These are phyloP conservation scores for Ferdinandea cuprea DNA, from an alignment of 2,888 invertebrate genomes.

Conservation along the genomic window DNA sequence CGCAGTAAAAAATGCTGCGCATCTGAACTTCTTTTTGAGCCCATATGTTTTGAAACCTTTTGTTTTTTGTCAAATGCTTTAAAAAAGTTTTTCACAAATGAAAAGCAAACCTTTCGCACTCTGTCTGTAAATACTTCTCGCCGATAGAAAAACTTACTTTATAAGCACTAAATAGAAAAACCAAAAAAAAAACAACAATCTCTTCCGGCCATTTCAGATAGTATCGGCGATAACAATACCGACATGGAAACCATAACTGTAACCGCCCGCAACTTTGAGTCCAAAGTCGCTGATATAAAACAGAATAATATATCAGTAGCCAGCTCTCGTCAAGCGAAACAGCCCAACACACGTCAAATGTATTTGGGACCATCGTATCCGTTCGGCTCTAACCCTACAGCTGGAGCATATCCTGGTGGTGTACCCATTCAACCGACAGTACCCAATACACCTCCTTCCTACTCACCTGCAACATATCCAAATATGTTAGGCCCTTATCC, in stretches of 20 bases:
- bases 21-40: too few relatives aligned
- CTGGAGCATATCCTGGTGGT: neutral
- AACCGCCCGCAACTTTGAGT: neutral
- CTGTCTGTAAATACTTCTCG: too few relatives aligned
- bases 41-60: too few relatives aligned
- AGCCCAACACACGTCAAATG: slow-evolving; percentile 21
- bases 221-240: slow-evolving; percentile 31
- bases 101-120: too few relatives aligned
- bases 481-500: slow-evolving; percentile 3
- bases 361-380: slow-evolving; percentile 15
- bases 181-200: neutral
- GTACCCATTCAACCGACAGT: neutral
- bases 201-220: slow-evolving; percentile 54
- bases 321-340: neutral
- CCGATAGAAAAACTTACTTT: too few relatives aligned
- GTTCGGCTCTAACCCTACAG: neutral
- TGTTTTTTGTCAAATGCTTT: too few relatives aligned
- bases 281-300: neutral
- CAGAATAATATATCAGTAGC: slow-evolving; percentile 17
- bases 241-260: neutral
- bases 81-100: too few relatives aligned
- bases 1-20: too few relatives aligned
- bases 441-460: neutral
- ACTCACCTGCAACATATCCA: neutral
- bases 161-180: too few relatives aligned